Evolutionary conservation across 2,888 invertebrate species (phyloP), one percentile per base, ranked within the genome.

Genomic region (Chrysolina haemoptera): DNA sequence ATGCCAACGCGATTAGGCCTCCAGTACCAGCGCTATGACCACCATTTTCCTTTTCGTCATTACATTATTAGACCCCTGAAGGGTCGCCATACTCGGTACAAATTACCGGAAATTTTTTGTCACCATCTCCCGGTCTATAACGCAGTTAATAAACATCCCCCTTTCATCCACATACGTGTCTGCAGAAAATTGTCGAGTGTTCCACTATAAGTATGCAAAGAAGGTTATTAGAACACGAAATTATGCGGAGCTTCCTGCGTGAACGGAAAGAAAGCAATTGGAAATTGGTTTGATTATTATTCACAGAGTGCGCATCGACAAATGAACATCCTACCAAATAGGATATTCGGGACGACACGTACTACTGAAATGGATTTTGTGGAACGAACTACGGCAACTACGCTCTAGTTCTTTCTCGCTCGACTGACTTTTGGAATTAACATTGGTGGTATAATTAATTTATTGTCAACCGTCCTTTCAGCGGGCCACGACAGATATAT

Each of bases 261-360:
- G 59, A 59, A 27, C 59, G 59, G 35, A 35, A 59, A 59, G 59
- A 27, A 48, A 63, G 71, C 73, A 73, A 75, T 77, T 73, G 71
- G 73, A 71, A 73, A 68, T 59, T 64, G 55, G 68, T 46, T 68
- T 74, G 77, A 80, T 80, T 80, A 78, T 74, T 70, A 80, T 79
- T 78, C 78, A 75, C 69, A 40, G 71, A 46, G 76, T 76, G 76
- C 70, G 68, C 68, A 74, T 74, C 71, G 73, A 77, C 76, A 80
- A 80, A 80, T 80, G 77, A 80, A 77, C 76, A 75, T 73, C 72
- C 74, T 75, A 72, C 71, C 69, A 68, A 78, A 75, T 77, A 75
- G 76, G 73, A 75, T 67, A 74, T 77, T 73, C 77, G 75, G 75
- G 74, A 73, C 68, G 79, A 74, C 81, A 79, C 80, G 81, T 80